Evolutionary conservation across 53 echinoderm and acorn worm species (phyloP).

Genomic region (Mesocentrotus franciscanus): DNA sequence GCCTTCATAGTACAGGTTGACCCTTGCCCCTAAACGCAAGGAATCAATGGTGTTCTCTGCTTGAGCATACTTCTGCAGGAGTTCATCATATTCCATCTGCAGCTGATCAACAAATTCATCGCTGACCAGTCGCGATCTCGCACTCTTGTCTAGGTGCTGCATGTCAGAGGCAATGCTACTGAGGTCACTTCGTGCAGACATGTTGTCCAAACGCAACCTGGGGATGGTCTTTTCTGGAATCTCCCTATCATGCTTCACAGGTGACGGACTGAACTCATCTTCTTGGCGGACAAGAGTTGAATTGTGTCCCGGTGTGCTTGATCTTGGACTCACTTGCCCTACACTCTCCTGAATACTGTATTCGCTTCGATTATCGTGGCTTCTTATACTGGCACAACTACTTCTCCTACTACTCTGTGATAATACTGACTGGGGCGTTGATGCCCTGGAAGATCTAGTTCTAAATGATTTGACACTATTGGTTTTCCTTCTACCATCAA

Average conservation of each 20-base stretch:
- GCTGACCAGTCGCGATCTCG: conserved; percentile 62
- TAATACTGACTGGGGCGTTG: conserved; percentile 62
- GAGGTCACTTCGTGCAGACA: conserved; percentile 46
- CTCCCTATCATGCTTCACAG: conserved; percentile 27
- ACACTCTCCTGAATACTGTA: conserved; percentile 32
- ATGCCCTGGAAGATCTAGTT: conserved; percentile 61
- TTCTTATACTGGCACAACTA: conserved; percentile 28
- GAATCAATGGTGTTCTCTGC: conserved; percentile 96
- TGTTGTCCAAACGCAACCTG: conserved; percentile 60
- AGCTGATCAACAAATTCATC: conserved; percentile 85
- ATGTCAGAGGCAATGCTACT: conserved; percentile 42
- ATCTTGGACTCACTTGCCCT: conserved; percentile 7
- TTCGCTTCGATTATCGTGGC: conserved; percentile 45
- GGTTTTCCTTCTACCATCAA: neutral
- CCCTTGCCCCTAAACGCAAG: conserved; percentile 88
- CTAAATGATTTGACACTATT: conserved; percentile 34
- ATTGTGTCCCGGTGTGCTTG: conserved; percentile 60
- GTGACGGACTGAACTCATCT: conserved; percentile 54
- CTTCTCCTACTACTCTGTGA: conserved; percentile 44
- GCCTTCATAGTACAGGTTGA: conserved; percentile 75
- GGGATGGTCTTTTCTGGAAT: conserved; percentile 2
- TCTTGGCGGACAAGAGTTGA: conserved; percentile 23
- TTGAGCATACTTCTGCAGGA: conserved; percentile 88
- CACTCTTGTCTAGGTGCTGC: conserved; percentile 18
- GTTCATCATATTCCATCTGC: conserved; percentile 88